These are phyloP conservation scores for Smutsia gigantea DNA, from an alignment of 2,797 vertebrate genomes.

Conservation along the genomic window DNA sequence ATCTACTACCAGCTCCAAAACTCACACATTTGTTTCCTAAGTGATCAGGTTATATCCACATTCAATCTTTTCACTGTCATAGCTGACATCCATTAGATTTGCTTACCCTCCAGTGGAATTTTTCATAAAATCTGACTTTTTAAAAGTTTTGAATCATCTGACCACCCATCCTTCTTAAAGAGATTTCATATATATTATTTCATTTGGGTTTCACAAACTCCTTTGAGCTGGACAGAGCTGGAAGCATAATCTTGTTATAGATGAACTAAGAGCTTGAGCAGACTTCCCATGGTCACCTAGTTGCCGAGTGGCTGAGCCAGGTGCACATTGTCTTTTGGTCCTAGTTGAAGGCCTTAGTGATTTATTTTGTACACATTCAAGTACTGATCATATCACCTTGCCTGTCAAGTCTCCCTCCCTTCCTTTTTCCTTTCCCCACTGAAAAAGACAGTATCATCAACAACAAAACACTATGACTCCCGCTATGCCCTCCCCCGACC, in stretches of 20 bases:
- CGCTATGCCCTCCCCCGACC: fast-evolving
- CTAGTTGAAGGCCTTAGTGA: slow-evolving; percentile 2
- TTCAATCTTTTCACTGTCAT: slow-evolving; percentile 15
- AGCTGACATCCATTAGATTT: neutral
- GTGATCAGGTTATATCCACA: neutral
- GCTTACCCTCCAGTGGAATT: neutral
- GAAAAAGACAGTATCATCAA: slow-evolving; percentile 15
- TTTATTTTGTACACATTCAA: slow-evolving; percentile 5
- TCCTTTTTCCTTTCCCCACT: neutral
- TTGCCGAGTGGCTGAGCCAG: neutral
- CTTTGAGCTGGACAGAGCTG: neutral
- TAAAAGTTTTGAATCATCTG: neutral
- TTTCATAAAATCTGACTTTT: slow-evolving; percentile 27
- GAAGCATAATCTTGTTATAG: neutral
- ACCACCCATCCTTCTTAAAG: neutral
- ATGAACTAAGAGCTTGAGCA: neutral
- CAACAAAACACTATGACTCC: neutral
- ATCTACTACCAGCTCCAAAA: neutral
- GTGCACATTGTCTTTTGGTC: neutral
- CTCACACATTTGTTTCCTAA: neutral
- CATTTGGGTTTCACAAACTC: slow-evolving; percentile 6
- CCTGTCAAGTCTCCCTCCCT: neutral
- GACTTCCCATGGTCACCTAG: neutral
- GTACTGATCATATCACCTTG: slow-evolving; percentile 17
- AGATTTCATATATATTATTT: neutral